phyloP scores from a whole-genome alignment of 2,888 invertebrate species.

The Schizotus pectinicornis region DNA sequence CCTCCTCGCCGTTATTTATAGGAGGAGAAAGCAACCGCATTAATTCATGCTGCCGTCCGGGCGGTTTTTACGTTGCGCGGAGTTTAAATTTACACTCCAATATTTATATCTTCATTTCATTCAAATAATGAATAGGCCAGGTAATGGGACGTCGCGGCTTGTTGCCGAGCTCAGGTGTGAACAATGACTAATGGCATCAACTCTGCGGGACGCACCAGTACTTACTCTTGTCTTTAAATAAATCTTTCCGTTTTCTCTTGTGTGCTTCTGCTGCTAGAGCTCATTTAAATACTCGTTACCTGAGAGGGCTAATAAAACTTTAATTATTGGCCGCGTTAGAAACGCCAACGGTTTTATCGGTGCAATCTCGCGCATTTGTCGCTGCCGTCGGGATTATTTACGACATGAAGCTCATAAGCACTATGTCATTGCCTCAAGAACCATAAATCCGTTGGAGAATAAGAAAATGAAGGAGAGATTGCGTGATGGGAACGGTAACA shows the following conservation, averaged over 20 bases:
- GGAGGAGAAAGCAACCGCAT: constrained; percentile 20
- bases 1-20: constrained; percentile 24
- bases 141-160: constrained; percentile 37
- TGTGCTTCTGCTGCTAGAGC: constrained; percentile 11
- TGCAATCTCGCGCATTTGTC: not conserved
- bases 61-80: constrained; percentile 6
- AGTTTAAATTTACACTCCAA: constrained; percentile 28
- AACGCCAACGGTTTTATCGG: not conserved
- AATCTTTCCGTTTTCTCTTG: constrained; percentile 31
- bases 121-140: constrained; percentile 35
- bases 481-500: too few species aligned
- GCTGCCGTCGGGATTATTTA: constrained; percentile 7
- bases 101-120: constrained; percentile 35
- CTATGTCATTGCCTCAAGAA: too few species aligned
- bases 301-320: constrained; percentile 29
- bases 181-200: constrained; percentile 41
- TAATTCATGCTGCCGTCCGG: constrained; percentile 21
- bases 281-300: constrained; percentile 38
- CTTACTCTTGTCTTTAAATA: constrained; percentile 41
- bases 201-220: constrained; percentile 41
- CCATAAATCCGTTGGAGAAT: too few species aligned
- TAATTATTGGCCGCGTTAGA: constrained; percentile 19
- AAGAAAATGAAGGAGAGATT: too few species aligned
- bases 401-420: not conserved
- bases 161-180: constrained; percentile 41